Evolutionary conservation across 2,888 invertebrate species (phyloP).

Genomic region (Prosopocoilus inquinatus): DNA sequence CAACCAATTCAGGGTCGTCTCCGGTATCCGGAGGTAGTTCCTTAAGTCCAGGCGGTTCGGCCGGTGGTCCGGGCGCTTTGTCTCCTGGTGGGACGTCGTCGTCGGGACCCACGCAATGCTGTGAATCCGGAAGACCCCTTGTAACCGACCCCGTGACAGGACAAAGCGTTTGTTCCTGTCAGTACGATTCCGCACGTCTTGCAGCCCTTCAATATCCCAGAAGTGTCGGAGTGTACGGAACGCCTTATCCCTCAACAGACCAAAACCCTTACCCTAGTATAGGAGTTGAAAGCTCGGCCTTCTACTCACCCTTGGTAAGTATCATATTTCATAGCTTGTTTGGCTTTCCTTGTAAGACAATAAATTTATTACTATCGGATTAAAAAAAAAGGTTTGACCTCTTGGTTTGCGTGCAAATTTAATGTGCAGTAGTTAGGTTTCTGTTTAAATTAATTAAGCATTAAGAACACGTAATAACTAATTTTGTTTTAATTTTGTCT

Average conservation of each 20-base stretch:
- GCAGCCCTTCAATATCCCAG: constrained; percentile 81
- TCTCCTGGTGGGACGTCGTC: constrained; percentile 47
- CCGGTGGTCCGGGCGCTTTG: constrained; percentile 45
- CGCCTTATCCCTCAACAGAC: constrained; percentile 86
- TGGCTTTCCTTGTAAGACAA: constrained; percentile 5
- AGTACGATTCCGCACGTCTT: constrained; percentile 85
- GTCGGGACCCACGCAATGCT: constrained; percentile 60
- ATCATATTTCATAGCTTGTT: constrained; percentile 26
- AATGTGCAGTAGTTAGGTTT: too few relatives aligned
- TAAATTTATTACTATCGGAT: too few relatives aligned
- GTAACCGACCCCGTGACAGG: constrained; percentile 92
- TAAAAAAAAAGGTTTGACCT: too few relatives aligned
- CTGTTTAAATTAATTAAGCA: too few relatives aligned
- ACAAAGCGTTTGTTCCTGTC: constrained; percentile 91
- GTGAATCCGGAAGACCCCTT: constrained; percentile 88
- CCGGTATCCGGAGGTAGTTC: constrained; percentile 76
- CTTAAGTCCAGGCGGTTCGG: constrained; percentile 65
- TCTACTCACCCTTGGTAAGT: constrained; percentile 94
- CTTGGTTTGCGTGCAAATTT: too few relatives aligned
- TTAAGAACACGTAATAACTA: too few relatives aligned
- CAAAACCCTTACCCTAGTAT: constrained; percentile 92
- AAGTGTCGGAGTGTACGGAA: constrained; percentile 79
- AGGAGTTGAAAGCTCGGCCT: constrained; percentile 90
- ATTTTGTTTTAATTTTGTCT: too few relatives aligned
- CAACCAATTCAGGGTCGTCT: constrained; percentile 73